These are phyloP conservation scores for Apotomis betuletana DNA, from an alignment of 2,888 invertebrate genomes.

Conservation along the genomic window DNA sequence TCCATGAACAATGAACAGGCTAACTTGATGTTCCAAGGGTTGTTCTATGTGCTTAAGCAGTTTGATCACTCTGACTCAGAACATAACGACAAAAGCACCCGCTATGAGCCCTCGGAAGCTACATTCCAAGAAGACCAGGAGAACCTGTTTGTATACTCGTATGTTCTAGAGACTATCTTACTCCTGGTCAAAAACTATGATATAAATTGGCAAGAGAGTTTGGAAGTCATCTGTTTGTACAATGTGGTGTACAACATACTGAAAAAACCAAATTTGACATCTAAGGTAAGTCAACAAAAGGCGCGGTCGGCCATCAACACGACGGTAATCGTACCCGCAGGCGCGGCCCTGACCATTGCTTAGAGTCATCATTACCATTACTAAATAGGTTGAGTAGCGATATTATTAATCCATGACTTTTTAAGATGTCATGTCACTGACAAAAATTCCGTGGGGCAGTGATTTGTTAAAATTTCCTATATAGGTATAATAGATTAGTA, in stretches of 20 bases:
- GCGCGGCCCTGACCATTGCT: too few species aligned
- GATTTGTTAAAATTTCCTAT: too few species aligned
- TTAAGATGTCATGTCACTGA: too few species aligned
- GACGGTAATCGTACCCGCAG: background rate
- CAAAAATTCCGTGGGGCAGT: too few species aligned
- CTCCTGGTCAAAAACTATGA: conserved; percentile 87
- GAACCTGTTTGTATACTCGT: conserved; percentile 81
- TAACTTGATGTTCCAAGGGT: conserved; percentile 85
- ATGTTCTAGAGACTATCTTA: conserved; percentile 86
- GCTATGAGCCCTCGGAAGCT: conserved; percentile 49
- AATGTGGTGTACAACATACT: conserved; percentile 69
- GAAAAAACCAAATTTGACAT: conserved; percentile 65
- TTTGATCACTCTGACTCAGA: conserved; percentile 60
- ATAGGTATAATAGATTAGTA: too few species aligned
- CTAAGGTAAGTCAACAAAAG: conserved; percentile 62
- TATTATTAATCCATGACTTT: too few species aligned
- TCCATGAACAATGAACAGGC: conserved; percentile 85
- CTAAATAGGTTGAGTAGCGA: too few species aligned
- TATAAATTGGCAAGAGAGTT: conserved; percentile 90
- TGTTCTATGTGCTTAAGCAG: conserved; percentile 85
- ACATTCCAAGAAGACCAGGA: conserved; percentile 62
- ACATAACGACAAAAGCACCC: conserved; percentile 52
- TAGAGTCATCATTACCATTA: too few species aligned
- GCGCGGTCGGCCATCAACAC: background rate
- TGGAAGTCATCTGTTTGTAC: conserved; percentile 88